A percentile compares a stretch with the other conserved stretches of the same genome.
phyloP scores from a whole-genome alignment of 2,113 vertebrate species.

The Malaclemys terrapin region DNA sequence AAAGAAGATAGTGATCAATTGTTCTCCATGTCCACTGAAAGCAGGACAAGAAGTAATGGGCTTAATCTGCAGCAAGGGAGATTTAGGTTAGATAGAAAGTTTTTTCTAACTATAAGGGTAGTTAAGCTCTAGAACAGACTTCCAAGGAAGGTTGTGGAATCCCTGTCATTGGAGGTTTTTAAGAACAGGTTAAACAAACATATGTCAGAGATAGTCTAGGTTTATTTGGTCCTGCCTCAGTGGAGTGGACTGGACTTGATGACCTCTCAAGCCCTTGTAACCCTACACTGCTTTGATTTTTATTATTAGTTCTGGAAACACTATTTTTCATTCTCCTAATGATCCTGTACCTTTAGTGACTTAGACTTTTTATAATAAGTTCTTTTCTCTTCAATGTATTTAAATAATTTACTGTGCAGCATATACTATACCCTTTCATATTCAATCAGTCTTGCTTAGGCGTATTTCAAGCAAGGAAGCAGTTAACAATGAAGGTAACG shows the following conservation, averaged over 20 bases:
- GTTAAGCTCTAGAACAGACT: background rate
- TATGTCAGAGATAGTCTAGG: background rate
- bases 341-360: background rate
- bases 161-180: background rate
- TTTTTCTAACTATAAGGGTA: background rate
- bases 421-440: background rate
- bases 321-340: background rate
- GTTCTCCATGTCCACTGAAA: background rate
- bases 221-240: background rate
- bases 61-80: background rate
- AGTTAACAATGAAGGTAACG: background rate
- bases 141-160: background rate
- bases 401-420: background rate
- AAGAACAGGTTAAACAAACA: background rate
- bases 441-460: background rate
- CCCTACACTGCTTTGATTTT: background rate
- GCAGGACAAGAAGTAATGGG: background rate
- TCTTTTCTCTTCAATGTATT: background rate
- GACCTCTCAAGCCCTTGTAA: background rate
- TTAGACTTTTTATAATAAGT: background rate
- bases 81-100: background rate
- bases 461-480: background rate
- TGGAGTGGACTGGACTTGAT: background rate
- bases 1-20: background rate
- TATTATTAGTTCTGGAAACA: background rate